Conservation (phyloP, 2,797 vertebrate genomes). For the Rhinophrynus dorsalis region DNA sequence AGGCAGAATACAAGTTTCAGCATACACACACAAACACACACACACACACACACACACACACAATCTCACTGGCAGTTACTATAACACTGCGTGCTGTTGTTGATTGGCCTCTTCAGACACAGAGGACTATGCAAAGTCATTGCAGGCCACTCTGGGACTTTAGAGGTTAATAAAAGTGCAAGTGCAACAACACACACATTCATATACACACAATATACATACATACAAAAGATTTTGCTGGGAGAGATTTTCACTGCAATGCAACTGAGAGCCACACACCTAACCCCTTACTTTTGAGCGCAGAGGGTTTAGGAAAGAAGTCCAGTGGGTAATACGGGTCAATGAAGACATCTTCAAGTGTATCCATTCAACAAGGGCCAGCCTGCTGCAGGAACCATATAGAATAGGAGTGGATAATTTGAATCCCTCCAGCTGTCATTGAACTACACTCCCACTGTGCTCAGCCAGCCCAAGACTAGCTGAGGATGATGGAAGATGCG, state of each 20-base stretch:
- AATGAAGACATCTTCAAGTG: background rate
- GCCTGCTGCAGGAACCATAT: background rate
- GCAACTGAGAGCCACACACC: background rate
- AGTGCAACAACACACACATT: slow-evolving; percentile 22
- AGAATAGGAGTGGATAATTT: background rate
- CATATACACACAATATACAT: too few relatives aligned
- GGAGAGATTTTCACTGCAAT: too few relatives aligned
- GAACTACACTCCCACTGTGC: background rate
- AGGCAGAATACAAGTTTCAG: background rate
- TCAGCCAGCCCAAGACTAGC: too few relatives aligned
- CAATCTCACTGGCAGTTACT: background rate
- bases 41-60: background rate
- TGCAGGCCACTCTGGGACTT: background rate
- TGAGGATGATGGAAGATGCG: too few relatives aligned
- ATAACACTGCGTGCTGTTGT: background rate
- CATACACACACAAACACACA: background rate
- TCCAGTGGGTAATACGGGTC: background rate
- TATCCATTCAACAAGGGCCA: background rate
- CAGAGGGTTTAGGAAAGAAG: background rate
- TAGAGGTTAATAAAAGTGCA: slow-evolving; percentile 31
- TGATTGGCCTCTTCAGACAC: slow-evolving; percentile 1
- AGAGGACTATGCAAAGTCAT: background rate
- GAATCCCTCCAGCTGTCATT: too few relatives aligned
- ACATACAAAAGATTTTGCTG: background rate
- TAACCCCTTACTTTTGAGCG: background rate